Base-by-base conservation (phyloP, 2,888 invertebrate genomes). In the Spatulosminthurus flaviceps region DNA sequence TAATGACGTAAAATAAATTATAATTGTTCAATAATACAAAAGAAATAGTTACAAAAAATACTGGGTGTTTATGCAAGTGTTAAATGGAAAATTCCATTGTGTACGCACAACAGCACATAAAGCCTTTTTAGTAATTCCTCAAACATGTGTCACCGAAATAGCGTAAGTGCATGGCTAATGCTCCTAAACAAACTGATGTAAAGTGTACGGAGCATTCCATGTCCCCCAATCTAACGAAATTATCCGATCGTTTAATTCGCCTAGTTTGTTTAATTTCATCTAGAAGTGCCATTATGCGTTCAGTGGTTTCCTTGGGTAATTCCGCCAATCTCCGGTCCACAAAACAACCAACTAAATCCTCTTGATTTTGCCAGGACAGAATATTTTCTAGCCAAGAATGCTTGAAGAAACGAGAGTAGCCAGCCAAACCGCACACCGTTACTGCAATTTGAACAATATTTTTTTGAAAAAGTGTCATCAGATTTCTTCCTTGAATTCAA, bases 351-450 rank as follows among this genome's bases (percentile, higher is more conserved):
- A 67, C 16, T n/a, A 78, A 0, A 5, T 69, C 69, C 0, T 75
- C 42, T 16, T 73, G 26, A 4, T 72, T 70, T 75, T 88, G 87
- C 89, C 89, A 89, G 13, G 84, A 84, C 7, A 88, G 79, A 24
- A 89, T 86, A 72, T 86, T 81, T 13, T 86, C 82, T 22, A 87
- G 85, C 86, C 88, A 89, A 69, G 86, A 86, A 5, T 83, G 78
- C 22, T 85, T 84, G 0, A 88, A 82, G 84, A 90, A 89, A 80
- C 90, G 89, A 0, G 86, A 80, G 81, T 87, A 89, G 19, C 89
- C 90, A 85, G 89, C 88, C 84, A 88, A 87, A 0, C 89, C 89
- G 82, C 90, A 90, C 4, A 90, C 83, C 34, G 88, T 85, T 79
- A 90, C 90, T 90, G 81, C 72, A 86, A n/a, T n/a, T n/a, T n/a